phyloP scores from a whole-genome alignment of 2,113 vertebrate genomes.

The Leptocoma aspasia region DNA sequence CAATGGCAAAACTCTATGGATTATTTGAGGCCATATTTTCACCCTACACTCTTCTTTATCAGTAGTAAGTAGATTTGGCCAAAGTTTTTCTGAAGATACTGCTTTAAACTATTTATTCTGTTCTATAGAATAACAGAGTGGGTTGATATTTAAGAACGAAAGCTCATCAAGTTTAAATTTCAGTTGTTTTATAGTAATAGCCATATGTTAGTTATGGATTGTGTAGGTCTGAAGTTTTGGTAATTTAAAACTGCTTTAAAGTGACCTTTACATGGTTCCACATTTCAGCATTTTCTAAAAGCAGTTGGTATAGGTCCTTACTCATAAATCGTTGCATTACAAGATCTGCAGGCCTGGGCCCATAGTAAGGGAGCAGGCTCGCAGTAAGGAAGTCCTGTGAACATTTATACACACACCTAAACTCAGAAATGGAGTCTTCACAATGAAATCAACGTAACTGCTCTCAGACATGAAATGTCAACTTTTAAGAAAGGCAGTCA shows the following conservation, averaged over 20 bases:
- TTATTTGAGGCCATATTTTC: not conserved
- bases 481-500: not conserved
- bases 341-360: not conserved
- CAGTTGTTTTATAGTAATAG: constrained; percentile 51
- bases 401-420: not conserved
- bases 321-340: not conserved
- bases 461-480: not conserved
- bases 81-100: constrained; percentile 15
- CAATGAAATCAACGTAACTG: not conserved
- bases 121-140: constrained; percentile 24
- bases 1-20: not conserved
- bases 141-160: constrained; percentile 51
- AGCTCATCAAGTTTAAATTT: constrained; percentile 46
- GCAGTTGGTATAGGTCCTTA: not conserved
- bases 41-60: not conserved
- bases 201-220: constrained; percentile 34
- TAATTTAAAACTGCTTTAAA: constrained; percentile 61
- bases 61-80: not conserved
- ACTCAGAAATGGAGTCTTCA: not conserved
- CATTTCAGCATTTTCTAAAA: constrained; percentile 59
- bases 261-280: constrained; percentile 52
- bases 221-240: constrained; percentile 51
- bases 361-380: not conserved
- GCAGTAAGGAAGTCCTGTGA: not conserved
- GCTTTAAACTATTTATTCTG: constrained; percentile 45